Evolutionary conservation across 1,140 invertebrate genomes (phyloP).

Genomic region (Chironomus striatipennis): DNA sequence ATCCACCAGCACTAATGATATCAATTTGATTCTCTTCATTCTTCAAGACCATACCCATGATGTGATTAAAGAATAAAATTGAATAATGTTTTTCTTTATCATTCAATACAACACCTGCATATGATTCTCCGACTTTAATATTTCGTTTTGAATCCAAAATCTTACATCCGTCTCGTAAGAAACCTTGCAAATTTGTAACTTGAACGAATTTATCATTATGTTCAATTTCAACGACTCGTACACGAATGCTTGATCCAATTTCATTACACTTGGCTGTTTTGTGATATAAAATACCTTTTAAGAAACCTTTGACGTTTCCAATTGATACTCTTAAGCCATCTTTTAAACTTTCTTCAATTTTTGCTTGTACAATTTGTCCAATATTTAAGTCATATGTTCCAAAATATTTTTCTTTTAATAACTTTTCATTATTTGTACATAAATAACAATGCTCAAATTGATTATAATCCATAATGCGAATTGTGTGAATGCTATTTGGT

Average conservation of each 20-base stretch:
- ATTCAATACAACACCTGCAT: background rate
- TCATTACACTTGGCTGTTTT: conserved; percentile 26
- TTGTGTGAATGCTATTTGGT: conserved; percentile 44
- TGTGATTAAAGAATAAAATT: background rate
- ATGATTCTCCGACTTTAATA: background rate
- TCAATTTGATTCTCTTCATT: background rate
- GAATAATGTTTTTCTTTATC: background rate
- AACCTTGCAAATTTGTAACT: conserved; percentile 12
- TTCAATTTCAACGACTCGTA: background rate
- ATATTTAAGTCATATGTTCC: conserved; percentile 42
- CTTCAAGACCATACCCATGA: background rate
- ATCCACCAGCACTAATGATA: background rate
- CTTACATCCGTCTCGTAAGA: background rate
- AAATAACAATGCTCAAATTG: conserved; percentile 48
- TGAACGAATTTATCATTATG: background rate
- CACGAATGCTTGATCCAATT: background rate
- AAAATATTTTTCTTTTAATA: conserved; percentile 45
- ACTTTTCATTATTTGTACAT: conserved; percentile 46
- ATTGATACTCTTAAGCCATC: conserved; percentile 39
- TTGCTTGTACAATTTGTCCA: conserved; percentile 45
- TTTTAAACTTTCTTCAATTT: conserved; percentile 35
- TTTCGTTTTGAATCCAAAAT: background rate
- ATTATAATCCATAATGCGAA: conserved; percentile 50
- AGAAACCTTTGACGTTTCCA: conserved; percentile 38
- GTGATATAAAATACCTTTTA: conserved; percentile 30